Evolutionary conservation across 2,113 vertebrate species (phyloP), one percentile per base, ranked within the genome.

Genomic region (Australoheros scitulus): DNA sequence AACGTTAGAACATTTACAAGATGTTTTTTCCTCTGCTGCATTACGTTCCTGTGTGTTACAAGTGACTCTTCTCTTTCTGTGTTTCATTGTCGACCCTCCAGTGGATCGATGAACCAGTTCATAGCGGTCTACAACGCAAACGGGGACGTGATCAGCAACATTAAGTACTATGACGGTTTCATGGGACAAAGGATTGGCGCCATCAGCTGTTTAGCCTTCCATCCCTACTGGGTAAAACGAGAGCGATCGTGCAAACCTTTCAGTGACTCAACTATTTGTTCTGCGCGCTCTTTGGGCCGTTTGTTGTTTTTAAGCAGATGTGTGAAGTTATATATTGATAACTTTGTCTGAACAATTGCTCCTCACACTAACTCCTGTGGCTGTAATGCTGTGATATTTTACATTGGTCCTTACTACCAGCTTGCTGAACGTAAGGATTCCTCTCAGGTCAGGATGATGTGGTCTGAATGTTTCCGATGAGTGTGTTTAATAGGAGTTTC

Each of bases 41-140:
- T 15, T 47, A 43, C 3, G 14, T 14, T 47, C 22, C 1, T 18
- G 43, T 20, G 65, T 70, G 65, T 52, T 50, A 50, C 47, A 50
- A 50, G 15, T 52, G 17, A 18, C 17, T 32, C 55, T 17, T 55
- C 3, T 22, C 34, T 26, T 4, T 14, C 32, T 68, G 52, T 80
- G 13, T 58, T 17, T 77, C 2, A 0, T 10, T 47, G 11, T 41
- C 68, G 1, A n/a, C n/a, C 58, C 78, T 82, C 1, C 95, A 99
- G 98, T 9, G 98, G 98, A 85, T 99, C 98, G 2, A 97, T 99
- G 98, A 99, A 99, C 89, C 98, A 99, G 95, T 99, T 99, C 96
- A 99, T 98, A 1, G 98, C 98, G 0, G 96, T 99, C 87, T 99
- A 99, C 95, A 99, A 96, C 0, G 94, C 96, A 0, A 98, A 91